Base-by-base conservation (phyloP, 2,888 invertebrate genomes). In the Orthosia incerta region DNA sequence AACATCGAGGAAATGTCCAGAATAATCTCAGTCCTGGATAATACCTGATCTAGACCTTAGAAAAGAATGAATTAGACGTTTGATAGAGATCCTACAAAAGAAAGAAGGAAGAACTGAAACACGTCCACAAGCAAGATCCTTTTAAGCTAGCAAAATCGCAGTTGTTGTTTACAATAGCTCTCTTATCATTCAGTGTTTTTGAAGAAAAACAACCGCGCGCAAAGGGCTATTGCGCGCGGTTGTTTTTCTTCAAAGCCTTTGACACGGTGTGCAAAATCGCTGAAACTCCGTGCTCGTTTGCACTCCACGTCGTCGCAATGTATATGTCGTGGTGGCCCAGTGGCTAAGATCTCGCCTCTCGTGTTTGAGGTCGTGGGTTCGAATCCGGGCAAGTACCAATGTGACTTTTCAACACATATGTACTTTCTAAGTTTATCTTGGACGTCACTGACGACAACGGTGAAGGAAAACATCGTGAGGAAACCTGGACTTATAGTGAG, bases 211-310 rank as follows among this genome's bases (percentile, higher is more conserved):
- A n/a, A n/a, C n/a, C n/a, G n/a, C n/a, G n/a, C n/a, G n/a, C n/a
- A n/a, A n/a, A n/a, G n/a, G n/a, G n/a, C n/a, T n/a, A n/a, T n/a
- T n/a, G n/a, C n/a, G 15, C 26, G 0, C 26, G 15, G 31, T 50
- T 55, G 18, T 31, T 20, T 66, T 76, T 15, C 26, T 48, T 39
- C 18, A 55, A 76, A 12, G 23, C 76, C 2, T 48, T 31, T n/a
- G 16, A n/a, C 7, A 31, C n/a, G 15, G 9, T 66, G 20, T 20
- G 18, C 45, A 67, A 56, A 46, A 13, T 5, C 11, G 1, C 18
- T 20, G 15, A 67, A 56, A 46, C 16, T 4, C 5, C 1, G 18
- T 20, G 18, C 11, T 16, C 46, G 15, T 67, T 55, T 66, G 12
- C 26, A 26, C 39, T 15, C 7, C 13, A 4, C n/a, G 15, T 55